These are phyloP conservation scores for Osmerus eperlanus DNA, from an alignment of 2,113 vertebrate species.

Conservation along the genomic window DNA sequence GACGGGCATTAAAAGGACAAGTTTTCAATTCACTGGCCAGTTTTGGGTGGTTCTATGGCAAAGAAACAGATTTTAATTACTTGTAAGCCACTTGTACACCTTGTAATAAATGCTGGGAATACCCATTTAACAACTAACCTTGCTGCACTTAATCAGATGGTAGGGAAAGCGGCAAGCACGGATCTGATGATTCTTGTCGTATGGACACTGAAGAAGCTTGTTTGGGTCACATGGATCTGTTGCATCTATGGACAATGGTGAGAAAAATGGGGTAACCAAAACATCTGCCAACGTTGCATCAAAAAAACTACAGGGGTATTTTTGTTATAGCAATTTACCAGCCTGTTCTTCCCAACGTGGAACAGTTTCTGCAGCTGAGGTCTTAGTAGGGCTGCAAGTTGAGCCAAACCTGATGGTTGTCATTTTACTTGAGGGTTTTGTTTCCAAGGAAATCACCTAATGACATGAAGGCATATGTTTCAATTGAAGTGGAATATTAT, in stretches of 20 bases:
- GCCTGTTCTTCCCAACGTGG: neutral
- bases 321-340: conserved; percentile 17
- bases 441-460: no score
- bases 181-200: conserved; percentile 82
- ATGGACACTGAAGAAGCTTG: conserved; percentile 82
- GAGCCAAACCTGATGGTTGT: conserved; percentile 12
- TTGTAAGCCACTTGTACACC: no score
- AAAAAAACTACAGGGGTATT: no score
- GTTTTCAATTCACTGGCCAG: conserved; percentile 68
- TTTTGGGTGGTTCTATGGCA: conserved; percentile 69
- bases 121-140: conserved; percentile 68
- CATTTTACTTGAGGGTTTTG: no score
- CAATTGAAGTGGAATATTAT: no score
- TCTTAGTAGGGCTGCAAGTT: conserved; percentile 2
- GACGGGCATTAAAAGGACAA: conserved; percentile 82
- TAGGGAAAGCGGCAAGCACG: conserved; percentile 85
- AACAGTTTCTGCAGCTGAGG: neutral
- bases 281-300: no score
- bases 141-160: conserved; percentile 89
- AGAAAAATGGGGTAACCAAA: no score
- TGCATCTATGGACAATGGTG: neutral
- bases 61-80: no score
- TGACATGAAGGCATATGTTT: no score
- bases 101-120: neutral
- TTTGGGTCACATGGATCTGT: conserved; percentile 73